Conservation (phyloP, 2,113 vertebrate genomes). For the Daphoenositta chrysoptera region DNA sequence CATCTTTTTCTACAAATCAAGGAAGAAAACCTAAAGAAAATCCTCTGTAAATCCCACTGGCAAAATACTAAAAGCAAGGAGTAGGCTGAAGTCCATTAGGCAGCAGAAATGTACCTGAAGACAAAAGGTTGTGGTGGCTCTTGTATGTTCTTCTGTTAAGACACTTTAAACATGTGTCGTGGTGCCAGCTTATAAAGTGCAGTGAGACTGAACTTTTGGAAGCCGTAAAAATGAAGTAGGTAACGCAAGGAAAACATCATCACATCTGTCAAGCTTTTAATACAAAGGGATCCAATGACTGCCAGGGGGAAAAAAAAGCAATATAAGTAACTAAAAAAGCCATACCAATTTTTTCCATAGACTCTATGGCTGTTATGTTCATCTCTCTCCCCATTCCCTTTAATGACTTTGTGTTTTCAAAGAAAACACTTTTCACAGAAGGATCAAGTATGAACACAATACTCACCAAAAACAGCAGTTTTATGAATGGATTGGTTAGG, state of each 20-base stretch:
- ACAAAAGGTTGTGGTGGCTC: background rate
- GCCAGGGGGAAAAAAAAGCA: background rate
- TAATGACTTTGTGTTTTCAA: background rate
- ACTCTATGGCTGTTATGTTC: background rate
- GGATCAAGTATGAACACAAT: background rate
- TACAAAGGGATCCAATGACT: background rate
- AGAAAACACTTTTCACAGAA: background rate
- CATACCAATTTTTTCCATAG: background rate
- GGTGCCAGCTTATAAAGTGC: background rate
- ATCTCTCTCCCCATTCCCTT: background rate
- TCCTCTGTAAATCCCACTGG: background rate
- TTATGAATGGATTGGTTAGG: background rate
- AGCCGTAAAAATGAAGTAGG: background rate
- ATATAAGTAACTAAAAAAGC: background rate
- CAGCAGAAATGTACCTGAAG: background rate
- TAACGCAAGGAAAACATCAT: background rate
- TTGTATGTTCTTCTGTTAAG: background rate
- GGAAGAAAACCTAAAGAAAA: background rate
- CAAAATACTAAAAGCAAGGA: constrained; percentile 28
- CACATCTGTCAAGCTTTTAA: background rate
- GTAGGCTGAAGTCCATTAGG: background rate
- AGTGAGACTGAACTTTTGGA: background rate
- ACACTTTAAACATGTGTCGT: background rate
- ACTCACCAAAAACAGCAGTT: background rate
- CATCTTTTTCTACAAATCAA: background rate